Conservation (phyloP, 2,888 invertebrate species). For the Agonopterix alstromeriana region DNA sequence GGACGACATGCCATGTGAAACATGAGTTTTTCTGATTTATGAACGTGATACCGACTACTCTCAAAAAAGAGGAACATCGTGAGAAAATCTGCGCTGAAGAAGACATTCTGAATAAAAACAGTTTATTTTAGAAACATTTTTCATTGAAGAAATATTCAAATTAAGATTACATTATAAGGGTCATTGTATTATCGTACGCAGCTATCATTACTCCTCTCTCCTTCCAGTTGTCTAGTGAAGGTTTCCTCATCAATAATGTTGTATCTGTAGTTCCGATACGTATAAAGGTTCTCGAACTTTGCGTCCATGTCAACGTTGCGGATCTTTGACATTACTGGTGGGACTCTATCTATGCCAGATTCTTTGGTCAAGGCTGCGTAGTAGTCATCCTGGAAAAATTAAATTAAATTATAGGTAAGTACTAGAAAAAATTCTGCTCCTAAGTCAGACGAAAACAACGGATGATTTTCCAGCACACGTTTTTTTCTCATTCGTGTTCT, state of each 20-base stretch:
- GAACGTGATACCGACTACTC: too few species aligned
- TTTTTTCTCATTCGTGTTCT: too few species aligned
- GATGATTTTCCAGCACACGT: too few species aligned
- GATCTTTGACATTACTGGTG: constrained; percentile 62
- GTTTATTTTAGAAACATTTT: not conserved
- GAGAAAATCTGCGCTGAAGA: too few species aligned
- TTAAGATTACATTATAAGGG: not conserved
- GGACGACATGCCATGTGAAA: too few species aligned
- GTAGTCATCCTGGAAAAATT: constrained; percentile 49
- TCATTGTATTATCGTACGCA: not conserved
- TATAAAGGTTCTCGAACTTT: constrained; percentile 50
- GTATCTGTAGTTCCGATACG: constrained; percentile 54
- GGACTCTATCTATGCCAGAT: constrained; percentile 58
- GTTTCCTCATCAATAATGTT: constrained; percentile 47
- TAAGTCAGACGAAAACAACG: too few species aligned
- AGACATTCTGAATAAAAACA: too few species aligned
- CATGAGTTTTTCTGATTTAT: too few species aligned
- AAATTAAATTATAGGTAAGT: too few species aligned
- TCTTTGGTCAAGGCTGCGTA: constrained; percentile 50
- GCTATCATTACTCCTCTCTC: not conserved
- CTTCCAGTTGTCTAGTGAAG: constrained; percentile 38
- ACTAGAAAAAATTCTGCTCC: too few species aligned
- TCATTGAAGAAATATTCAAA: not conserved
- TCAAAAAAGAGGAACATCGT: too few species aligned
- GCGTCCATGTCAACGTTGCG: constrained; percentile 38